Evolutionary conservation across 2,888 invertebrate genomes (phyloP).

Genomic region (Linnaemya vulpina): DNA sequence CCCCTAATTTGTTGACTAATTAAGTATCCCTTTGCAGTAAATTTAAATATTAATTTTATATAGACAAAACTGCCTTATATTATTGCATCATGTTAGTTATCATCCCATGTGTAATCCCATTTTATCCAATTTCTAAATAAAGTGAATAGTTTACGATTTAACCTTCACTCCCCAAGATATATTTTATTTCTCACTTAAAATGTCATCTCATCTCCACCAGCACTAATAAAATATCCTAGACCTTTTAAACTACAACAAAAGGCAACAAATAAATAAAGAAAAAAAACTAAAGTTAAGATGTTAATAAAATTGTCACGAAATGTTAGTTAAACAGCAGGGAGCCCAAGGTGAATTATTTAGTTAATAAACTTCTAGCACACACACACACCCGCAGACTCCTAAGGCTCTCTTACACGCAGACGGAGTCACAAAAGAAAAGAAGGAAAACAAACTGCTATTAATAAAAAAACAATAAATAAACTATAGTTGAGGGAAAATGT

Average conservation of each 20-base stretch:
- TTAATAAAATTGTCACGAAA: slow-evolving; percentile 81
- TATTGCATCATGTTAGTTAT: neutral
- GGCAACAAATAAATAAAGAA: slow-evolving; percentile 33
- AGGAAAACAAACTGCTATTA: slow-evolving; percentile 24
- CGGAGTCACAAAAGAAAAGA: slow-evolving; percentile 69
- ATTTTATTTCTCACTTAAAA: slow-evolving; percentile 61
- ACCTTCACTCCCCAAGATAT: slow-evolving; percentile 43
- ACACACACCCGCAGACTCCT: neutral
- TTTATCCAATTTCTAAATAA: slow-evolving; percentile 54
- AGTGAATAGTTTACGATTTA: slow-evolving; percentile 63
- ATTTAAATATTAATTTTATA: neutral
- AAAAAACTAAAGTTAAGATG: slow-evolving; percentile 72
- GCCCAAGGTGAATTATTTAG: slow-evolving; percentile 71
- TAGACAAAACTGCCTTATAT: neutral
- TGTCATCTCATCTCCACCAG: slow-evolving; percentile 45
- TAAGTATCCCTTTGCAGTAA: neutral
- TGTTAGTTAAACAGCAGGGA: slow-evolving; percentile 77
- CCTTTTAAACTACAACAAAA: slow-evolving; percentile 49
- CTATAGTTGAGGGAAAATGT: slow-evolving; percentile 54
- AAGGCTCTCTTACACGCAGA: slow-evolving; percentile 58
- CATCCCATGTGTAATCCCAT: neutral
- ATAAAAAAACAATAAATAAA: slow-evolving; percentile 57
- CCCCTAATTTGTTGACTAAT: neutral
- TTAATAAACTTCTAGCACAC: slow-evolving; percentile 55
- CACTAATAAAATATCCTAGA: slow-evolving; percentile 48